Evolutionary conservation across 2,797 vertebrate genomes (phyloP).

Genomic region (Scarus forsteni): DNA sequence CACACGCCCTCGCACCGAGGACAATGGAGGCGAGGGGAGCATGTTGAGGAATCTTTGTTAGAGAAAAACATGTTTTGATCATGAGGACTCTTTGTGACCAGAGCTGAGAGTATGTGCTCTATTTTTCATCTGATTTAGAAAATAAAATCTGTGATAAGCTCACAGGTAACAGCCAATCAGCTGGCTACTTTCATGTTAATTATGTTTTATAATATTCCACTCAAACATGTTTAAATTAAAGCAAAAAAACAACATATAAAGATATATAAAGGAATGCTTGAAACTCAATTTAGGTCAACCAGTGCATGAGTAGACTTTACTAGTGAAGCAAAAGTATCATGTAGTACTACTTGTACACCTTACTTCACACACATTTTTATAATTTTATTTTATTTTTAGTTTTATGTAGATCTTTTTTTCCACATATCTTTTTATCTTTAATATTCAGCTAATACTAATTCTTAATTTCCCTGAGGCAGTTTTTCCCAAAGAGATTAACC

Average conservation of each 20-base stretch:
- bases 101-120: neutral
- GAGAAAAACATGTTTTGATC: conserved; percentile 80
- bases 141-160: neutral
- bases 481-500: too few species aligned
- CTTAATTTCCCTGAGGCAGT: too few species aligned
- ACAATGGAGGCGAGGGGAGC: conserved; percentile 66
- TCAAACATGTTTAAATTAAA: neutral
- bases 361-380: too few species aligned
- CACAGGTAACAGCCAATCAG: neutral
- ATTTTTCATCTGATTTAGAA: conserved; percentile 10
- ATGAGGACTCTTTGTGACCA: conserved; percentile 43
- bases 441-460: too few species aligned
- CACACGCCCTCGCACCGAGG: conserved; percentile 26
- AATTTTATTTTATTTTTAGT: too few species aligned
- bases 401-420: too few species aligned
- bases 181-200: neutral
- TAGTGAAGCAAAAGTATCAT: too few species aligned
- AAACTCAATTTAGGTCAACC: too few species aligned
- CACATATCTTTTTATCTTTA: too few species aligned
- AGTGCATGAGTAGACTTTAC: too few species aligned
- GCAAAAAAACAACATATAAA: neutral
- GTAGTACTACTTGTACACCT: too few species aligned
- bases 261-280: too few species aligned
- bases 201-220: neutral
- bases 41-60: conserved; percentile 78